These are phyloP conservation scores for Bombus soroeensis DNA, from an alignment of 1,140 invertebrate genomes.

Conservation along the genomic window DNA sequence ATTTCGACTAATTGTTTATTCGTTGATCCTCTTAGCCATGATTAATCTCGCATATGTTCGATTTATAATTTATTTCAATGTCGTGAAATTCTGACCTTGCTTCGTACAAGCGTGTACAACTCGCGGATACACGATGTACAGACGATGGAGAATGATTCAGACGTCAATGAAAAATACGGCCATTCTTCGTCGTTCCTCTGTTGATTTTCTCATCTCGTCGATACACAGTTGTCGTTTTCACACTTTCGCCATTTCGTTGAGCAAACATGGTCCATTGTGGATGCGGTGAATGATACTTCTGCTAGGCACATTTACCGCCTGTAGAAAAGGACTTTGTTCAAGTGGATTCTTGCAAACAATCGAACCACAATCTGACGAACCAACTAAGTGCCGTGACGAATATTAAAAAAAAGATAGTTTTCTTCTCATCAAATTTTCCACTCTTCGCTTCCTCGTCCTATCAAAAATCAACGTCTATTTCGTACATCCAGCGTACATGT, in stretches of 20 bases:
- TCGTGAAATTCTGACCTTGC: no score
- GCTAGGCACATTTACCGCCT: slow-evolving; percentile 45
- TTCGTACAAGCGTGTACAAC: no score
- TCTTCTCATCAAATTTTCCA: not conserved
- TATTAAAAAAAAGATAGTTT: not conserved
- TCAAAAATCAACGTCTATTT: no score
- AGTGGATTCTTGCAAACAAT: not conserved
- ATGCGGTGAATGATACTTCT: slow-evolving; percentile 61
- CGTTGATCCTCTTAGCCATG: no score
- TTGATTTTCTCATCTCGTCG: slow-evolving; percentile 59
- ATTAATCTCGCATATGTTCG: no score
- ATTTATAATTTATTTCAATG: no score
- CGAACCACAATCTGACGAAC: not conserved
- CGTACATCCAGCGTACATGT: no score
- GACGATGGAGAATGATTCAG: not conserved
- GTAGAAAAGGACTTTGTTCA: not conserved
- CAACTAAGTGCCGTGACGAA: not conserved
- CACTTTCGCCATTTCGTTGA: slow-evolving; percentile 69
- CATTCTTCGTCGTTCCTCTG: slow-evolving; percentile 43
- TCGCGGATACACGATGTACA: not conserved
- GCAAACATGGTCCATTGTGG: slow-evolving; percentile 64
- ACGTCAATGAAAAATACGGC: slow-evolving; percentile 58
- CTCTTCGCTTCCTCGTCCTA: not conserved
- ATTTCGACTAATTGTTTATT: not conserved
- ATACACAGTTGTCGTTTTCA: slow-evolving; percentile 78